Conservation (phyloP, 1,140 invertebrate species). For the Aphis gossypii region DNA sequence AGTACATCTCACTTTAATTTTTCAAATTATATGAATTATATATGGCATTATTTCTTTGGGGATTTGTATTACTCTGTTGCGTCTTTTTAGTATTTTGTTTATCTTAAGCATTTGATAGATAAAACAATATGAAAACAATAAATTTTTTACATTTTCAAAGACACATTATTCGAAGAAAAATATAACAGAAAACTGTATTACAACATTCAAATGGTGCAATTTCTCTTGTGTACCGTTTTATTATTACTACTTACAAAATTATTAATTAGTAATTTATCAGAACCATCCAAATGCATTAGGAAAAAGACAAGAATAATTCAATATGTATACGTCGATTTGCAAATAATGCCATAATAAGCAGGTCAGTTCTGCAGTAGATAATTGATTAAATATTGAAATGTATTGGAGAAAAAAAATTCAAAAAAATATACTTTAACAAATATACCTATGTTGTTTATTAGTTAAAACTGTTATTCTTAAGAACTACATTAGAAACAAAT, state of each 20-base stretch:
- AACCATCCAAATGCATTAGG: neutral
- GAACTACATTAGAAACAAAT: neutral
- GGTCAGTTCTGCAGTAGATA: neutral
- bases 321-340: neutral
- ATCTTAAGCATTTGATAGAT: neutral
- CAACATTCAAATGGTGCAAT: neutral
- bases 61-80: neutral
- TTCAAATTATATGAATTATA: constrained; percentile 2
- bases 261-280: neutral
- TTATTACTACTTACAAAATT: neutral
- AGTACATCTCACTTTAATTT: neutral
- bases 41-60: neutral
- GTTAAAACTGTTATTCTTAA: neutral
- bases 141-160: neutral
- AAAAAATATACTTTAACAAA: neutral
- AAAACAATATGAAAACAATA: neutral
- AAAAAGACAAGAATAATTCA: neutral
- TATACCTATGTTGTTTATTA: neutral
- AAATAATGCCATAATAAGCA: neutral
- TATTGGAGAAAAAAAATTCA: neutral
- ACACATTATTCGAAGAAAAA: neutral
- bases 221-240: neutral
- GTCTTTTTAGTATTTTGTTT: neutral
- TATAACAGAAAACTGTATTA: neutral
- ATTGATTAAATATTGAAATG: neutral